Percentiles rank a stretch among this genome's conserved stretches.
These are phyloP conservation scores for Drosophila tani DNA, from an alignment of 1,140 invertebrate genomes.

Conservation along the genomic window DNA sequence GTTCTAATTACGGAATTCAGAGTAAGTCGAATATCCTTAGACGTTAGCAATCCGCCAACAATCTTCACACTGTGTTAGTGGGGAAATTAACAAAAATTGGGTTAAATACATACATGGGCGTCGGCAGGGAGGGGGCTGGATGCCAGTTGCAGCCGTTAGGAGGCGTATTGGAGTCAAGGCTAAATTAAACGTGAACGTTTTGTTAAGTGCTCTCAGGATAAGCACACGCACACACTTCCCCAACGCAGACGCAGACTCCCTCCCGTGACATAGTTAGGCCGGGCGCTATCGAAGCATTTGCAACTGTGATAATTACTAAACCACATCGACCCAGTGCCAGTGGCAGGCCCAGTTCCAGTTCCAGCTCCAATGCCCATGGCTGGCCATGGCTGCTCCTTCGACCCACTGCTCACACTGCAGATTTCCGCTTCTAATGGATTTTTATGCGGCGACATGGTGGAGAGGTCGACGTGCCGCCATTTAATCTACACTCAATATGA, in stretches of 20 bases:
- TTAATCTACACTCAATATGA: conserved; percentile 82
- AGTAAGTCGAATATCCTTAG: conserved; percentile 18
- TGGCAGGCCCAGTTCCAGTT: conserved; percentile 1
- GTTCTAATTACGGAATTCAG: conserved; percentile 31
- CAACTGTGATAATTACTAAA: conserved; percentile 76
- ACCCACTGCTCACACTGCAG: conserved; percentile 29
- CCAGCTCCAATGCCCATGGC: conserved; percentile 1
- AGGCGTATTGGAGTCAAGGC: conserved; percentile 61
- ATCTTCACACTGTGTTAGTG: conserved; percentile 38
- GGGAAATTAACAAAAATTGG: conserved; percentile 72
- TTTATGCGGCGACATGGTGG: conserved; percentile 56
- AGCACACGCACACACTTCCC: conserved; percentile 3
- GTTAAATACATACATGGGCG: conserved; percentile 57
- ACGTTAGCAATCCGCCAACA: conserved; percentile 29
- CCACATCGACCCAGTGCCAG: conserved; percentile 32
- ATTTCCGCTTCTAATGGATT: conserved; percentile 77
- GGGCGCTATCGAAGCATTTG: conserved; percentile 61
- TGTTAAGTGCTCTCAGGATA: conserved; percentile 53
- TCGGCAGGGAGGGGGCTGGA: conserved; percentile 2
- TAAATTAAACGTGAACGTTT: conserved; percentile 60
- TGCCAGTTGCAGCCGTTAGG: background rate
- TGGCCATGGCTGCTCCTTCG: conserved; percentile 7
- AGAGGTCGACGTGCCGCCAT: conserved; percentile 72
- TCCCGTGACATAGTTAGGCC: conserved; percentile 40
- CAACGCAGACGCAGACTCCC: conserved; percentile 14